These are phyloP conservation scores for Coboldia fuscipes DNA, from an alignment of 1,140 invertebrate species.

Conservation along the genomic window DNA sequence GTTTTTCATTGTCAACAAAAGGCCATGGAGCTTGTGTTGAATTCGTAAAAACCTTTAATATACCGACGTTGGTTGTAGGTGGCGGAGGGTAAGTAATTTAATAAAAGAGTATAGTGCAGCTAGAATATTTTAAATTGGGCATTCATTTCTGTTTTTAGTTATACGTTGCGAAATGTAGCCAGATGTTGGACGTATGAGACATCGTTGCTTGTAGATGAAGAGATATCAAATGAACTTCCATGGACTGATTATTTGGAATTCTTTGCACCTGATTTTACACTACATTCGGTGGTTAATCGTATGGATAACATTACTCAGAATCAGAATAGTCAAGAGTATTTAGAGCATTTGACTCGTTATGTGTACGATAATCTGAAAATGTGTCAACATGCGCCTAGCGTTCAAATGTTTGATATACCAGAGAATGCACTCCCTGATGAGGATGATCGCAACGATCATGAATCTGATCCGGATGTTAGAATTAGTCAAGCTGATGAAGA, in stretches of 20 bases:
- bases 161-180: slow-evolving; percentile 93
- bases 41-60: slow-evolving; percentile 83
- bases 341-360: slow-evolving; percentile 68
- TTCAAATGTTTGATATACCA: slow-evolving; percentile 88
- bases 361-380: slow-evolving; percentile 75
- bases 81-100: slow-evolving; percentile 21
- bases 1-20: slow-evolving; percentile 28
- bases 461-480: slow-evolving; percentile 62
- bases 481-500: slow-evolving; percentile 62
- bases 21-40: slow-evolving; percentile 94
- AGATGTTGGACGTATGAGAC: slow-evolving; percentile 99
- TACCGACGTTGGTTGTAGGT: slow-evolving; percentile 86
- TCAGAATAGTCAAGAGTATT: slow-evolving; percentile 78
- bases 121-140: slow-evolving; percentile 4
- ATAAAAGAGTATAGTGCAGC: background rate
- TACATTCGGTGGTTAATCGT: slow-evolving; percentile 72
- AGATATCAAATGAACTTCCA: slow-evolving; percentile 79
- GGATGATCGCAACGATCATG: slow-evolving; percentile 43
- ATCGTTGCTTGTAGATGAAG: slow-evolving; percentile 74
- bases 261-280: slow-evolving; percentile 84
- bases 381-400: slow-evolving; percentile 71
- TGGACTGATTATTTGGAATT: slow-evolving; percentile 90
- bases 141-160: slow-evolving; percentile 23
- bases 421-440: slow-evolving; percentile 41
- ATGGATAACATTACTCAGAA: slow-evolving; percentile 73